Evolutionary conservation across 1,140 invertebrate species (phyloP), one percentile per base, ranked within the genome.

Genomic region (Drosophila parabipectinata): DNA sequence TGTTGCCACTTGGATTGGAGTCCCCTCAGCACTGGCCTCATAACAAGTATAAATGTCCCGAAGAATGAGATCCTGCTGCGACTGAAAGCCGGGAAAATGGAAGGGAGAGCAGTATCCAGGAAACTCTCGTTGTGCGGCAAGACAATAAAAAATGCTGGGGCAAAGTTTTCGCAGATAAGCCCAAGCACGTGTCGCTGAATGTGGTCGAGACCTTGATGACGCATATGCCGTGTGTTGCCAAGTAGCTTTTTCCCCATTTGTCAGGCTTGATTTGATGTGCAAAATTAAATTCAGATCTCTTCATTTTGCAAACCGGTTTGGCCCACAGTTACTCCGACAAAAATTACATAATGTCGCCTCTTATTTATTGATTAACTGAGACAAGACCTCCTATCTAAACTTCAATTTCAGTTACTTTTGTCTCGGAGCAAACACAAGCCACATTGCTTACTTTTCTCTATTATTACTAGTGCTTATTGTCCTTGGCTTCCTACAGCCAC

Each of bases 31-130:
- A 44, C 52, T 56, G 32, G 44, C 53, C 72, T 79, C 80, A 84
- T 76, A 84, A 79, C 80, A 83, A 79, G 76, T 76, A 80, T 80
- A 84, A 83, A 80, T 83, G 77, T 57, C 62, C 41, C 41, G 41
- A 51, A 45, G 55, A 39, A 32, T 50, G 53, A 57, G 77, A 48
- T 58, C 50, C 60, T 79, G 56, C 50, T 72, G 71, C 44, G 64
- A 41, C 32, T 44, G 32, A 48, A 47, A 28, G 26, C 6, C 0
- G 26, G 5, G 1, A 1, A 41, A 2, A 3, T 1, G 14, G 57
- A 9, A 5, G 62, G 0, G 14, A 47, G 9, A 3, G 34, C 12
- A 15, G 41, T 39, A 8, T 10, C 51, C 64, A n/a, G 52, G 52
- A 52, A 67, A 26, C 47, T 14, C n/a, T 44, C 18, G 63, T 32